These are phyloP conservation scores for Regulus satrapa DNA, from an alignment of 2,113 vertebrate genomes.

Conservation along the genomic window DNA sequence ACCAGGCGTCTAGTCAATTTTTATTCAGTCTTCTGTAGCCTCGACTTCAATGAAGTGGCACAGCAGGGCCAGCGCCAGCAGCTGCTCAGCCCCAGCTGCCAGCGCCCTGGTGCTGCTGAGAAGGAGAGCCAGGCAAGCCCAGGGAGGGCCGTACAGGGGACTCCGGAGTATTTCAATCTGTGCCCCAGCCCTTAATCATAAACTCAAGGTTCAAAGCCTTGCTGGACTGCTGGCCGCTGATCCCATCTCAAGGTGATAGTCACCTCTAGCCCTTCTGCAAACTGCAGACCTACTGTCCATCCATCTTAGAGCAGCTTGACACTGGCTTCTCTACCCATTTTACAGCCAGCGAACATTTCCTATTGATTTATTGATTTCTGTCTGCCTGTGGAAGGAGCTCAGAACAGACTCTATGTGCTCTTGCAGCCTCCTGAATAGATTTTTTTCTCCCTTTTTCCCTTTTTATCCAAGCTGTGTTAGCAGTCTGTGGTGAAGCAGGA, in stretches of 20 bases:
- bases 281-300: constrained; percentile 82
- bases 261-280: constrained; percentile 79
- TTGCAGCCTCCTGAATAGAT: constrained; percentile 83
- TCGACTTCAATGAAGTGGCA: constrained; percentile 82
- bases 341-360: constrained; percentile 94
- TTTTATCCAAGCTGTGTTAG: constrained; percentile 78
- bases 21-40: constrained; percentile 74
- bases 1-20: constrained; percentile 81
- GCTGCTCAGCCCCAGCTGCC: constrained; percentile 19
- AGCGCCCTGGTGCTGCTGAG: neutral
- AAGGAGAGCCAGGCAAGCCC: neutral
- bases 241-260: constrained; percentile 82
- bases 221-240: constrained; percentile 67
- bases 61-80: constrained; percentile 74
- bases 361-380: constrained; percentile 97
- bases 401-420: constrained; percentile 84
- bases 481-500: constrained; percentile 79
- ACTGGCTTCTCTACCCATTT: constrained; percentile 88
- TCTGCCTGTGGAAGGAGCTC: constrained; percentile 89
- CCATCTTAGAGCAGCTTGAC: constrained; percentile 90
- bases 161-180: constrained; percentile 52
- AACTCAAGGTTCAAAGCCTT: constrained; percentile 74
- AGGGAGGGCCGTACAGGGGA: neutral
- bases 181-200: constrained; percentile 76
- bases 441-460: constrained; percentile 81